phyloP scores from a whole-genome alignment of 2,888 invertebrate genomes.

The Schrankia costaestrigalis region DNA sequence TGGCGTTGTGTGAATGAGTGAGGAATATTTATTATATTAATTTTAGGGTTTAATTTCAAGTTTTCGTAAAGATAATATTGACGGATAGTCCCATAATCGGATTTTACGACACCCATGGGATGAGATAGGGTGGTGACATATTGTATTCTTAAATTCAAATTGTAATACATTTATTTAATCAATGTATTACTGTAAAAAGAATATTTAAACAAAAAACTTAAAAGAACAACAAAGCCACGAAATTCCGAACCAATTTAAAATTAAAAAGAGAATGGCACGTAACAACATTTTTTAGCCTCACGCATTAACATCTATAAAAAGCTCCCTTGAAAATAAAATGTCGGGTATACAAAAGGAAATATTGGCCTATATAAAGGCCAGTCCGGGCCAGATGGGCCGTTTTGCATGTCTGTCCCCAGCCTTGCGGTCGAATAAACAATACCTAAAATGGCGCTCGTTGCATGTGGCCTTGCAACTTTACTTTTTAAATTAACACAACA shows the following conservation, averaged over 20 bases:
- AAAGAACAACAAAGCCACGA: not conserved
- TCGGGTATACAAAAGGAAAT: conserved; percentile 26
- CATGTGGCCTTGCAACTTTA: conserved; percentile 29
- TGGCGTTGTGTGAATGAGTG: no score
- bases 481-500: conserved; percentile 16
- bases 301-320: conserved; percentile 20
- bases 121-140: no score
- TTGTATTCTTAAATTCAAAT: no score
- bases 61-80: no score
- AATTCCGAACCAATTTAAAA: conserved; percentile 1
- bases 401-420: conserved; percentile 34
- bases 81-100: no score
- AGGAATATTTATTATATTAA: no score
- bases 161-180: no score
- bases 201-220: conserved; percentile 1
- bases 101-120: no score
- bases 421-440: conserved; percentile 38
- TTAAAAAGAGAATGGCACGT: conserved; percentile 3
- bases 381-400: conserved; percentile 32
- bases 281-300: conserved; percentile 10
- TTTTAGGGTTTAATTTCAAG: no score
- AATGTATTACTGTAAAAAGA: not conserved
- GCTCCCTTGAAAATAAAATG: conserved; percentile 22
- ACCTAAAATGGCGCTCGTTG: conserved; percentile 32
- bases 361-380: conserved; percentile 34